phyloP scores from a whole-genome alignment of 2,797 vertebrate genomes.

The Otolemur crassicaudatus region DNA sequence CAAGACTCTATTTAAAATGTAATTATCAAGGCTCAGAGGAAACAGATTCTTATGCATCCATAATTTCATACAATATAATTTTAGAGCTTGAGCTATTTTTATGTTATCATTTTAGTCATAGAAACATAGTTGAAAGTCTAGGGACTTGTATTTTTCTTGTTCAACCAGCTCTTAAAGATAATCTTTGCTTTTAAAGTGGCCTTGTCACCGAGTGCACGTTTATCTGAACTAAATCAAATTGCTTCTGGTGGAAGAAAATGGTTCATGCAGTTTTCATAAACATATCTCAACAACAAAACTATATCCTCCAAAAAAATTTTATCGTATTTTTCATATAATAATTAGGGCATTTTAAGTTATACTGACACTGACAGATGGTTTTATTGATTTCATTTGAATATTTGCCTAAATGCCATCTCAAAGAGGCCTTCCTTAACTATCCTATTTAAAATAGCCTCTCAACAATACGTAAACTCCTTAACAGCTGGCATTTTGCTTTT shows the following conservation, averaged over 20 bases:
- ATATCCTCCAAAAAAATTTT: background rate
- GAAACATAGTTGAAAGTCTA: conserved; percentile 66
- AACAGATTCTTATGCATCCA: conserved; percentile 70
- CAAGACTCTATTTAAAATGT: conserved; percentile 74
- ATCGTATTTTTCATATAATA: background rate
- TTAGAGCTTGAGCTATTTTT: conserved; percentile 75
- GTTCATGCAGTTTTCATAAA: background rate
- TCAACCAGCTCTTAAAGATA: conserved; percentile 61
- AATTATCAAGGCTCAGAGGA: conserved; percentile 72
- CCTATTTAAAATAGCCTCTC: background rate
- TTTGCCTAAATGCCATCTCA: background rate
- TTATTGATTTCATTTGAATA: background rate
- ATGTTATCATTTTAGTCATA: conserved; percentile 56
- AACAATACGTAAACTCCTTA: background rate
- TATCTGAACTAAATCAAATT: conserved; percentile 70
- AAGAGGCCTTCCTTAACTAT: background rate
- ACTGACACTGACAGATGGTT: background rate
- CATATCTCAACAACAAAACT: background rate
- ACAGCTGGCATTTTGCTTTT: background rate
- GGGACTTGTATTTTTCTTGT: conserved; percentile 54
- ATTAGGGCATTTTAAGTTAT: background rate
- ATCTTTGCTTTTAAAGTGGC: conserved; percentile 62
- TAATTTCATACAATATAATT: conserved; percentile 75
- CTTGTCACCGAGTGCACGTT: conserved; percentile 39
- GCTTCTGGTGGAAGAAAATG: conserved; percentile 2